Conservation (phyloP, 2,888 invertebrate genomes). For the Lordiphosa fenestrarum region DNA sequence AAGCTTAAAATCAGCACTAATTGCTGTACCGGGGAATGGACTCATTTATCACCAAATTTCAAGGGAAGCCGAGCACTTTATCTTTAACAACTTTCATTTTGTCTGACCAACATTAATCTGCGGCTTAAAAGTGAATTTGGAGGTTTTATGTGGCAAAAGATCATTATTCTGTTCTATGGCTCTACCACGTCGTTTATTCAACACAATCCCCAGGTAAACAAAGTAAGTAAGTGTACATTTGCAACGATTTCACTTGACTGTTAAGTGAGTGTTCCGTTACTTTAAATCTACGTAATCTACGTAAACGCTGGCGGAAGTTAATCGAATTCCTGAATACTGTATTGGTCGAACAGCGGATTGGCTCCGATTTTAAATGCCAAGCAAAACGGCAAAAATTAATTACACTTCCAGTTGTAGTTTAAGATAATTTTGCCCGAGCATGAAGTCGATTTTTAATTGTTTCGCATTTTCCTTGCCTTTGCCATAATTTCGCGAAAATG, state of each 20-base stretch:
- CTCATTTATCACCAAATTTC: too few relatives aligned
- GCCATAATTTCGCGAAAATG: slow-evolving; percentile 39
- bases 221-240: background rate
- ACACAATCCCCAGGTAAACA: background rate
- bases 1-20: too few relatives aligned
- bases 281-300: slow-evolving; percentile 46
- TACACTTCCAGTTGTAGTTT: slow-evolving; percentile 48
- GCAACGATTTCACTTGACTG: slow-evolving; percentile 34
- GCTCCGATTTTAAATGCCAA: slow-evolving; percentile 22
- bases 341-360: slow-evolving; percentile 21
- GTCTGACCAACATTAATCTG: slow-evolving; percentile 28
- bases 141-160: slow-evolving; percentile 26
- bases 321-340: slow-evolving; percentile 42
- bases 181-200: background rate
- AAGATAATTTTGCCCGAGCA: slow-evolving; percentile 44
- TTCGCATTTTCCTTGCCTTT: slow-evolving; percentile 16
- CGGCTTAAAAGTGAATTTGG: slow-evolving; percentile 54
- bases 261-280: slow-evolving; percentile 29
- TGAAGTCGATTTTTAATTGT: slow-evolving; percentile 48
- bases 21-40: too few relatives aligned
- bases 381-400: slow-evolving; percentile 47
- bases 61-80: too few relatives aligned
- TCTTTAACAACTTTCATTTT: slow-evolving; percentile 47
- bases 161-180: background rate
- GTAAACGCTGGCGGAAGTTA: slow-evolving; percentile 57